These are phyloP conservation scores for Cryptocephalus primarius DNA, from an alignment of 2,888 invertebrate genomes.

Conservation along the genomic window DNA sequence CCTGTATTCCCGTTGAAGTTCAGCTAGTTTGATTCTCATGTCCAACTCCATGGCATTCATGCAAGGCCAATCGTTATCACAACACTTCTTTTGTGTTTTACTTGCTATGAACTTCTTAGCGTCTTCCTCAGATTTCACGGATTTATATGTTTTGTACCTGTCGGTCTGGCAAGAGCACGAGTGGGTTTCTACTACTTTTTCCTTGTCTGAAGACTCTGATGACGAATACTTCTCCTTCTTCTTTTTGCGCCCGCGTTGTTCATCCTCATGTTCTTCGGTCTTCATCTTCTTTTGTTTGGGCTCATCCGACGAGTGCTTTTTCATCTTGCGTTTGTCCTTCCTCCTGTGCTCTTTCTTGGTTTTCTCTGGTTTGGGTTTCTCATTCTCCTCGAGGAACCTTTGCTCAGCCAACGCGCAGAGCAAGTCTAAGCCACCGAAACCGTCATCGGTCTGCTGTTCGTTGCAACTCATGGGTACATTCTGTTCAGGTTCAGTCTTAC, in stretches of 20 bases:
- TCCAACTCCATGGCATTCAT: conserved; percentile 70
- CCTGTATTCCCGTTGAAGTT: conserved; percentile 68
- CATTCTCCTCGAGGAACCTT: conserved; percentile 65
- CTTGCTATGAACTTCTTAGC: conserved; percentile 31
- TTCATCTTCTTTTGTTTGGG: conserved; percentile 35
- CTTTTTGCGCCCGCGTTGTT: conserved; percentile 20
- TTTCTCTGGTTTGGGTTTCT: conserved; percentile 14
- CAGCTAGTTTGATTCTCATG: conserved; percentile 70
- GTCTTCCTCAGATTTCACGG: conserved; percentile 37
- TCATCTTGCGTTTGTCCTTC: conserved; percentile 40
- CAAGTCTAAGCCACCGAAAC: conserved; percentile 57
- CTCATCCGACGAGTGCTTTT: conserved; percentile 28
- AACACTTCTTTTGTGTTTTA: conserved; percentile 26
- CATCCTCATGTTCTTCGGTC: conserved; percentile 20
- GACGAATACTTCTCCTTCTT: conserved; percentile 14
- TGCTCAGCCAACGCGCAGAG: conserved; percentile 79
- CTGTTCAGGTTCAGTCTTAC: conserved; percentile 12
- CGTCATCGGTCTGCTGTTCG: conserved; percentile 20
- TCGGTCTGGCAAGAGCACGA: conserved; percentile 22
- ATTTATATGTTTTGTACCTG: conserved; percentile 28
- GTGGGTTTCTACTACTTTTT: conserved; percentile 13
- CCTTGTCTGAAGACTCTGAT: conserved; percentile 8
- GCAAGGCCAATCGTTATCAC: conserved; percentile 33
- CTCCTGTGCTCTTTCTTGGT: conserved; percentile 24
- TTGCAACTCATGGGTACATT: neutral